Conservation (phyloP, 2,888 invertebrate species). For the Stegophylla sp. region DNA sequence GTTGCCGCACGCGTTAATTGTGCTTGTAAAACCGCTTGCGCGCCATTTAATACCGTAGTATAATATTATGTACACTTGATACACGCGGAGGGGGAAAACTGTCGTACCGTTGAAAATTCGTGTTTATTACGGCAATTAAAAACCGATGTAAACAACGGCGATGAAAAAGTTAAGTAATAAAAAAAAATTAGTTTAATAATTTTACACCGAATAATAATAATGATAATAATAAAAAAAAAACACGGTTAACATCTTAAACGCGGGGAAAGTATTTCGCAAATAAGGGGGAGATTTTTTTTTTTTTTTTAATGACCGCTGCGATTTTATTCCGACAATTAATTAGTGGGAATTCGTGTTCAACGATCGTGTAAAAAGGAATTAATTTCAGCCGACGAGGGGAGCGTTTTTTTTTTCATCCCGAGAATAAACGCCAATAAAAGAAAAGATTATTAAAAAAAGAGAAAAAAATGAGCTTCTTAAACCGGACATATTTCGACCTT, state of each 20-base stretch:
- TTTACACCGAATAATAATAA: conserved; percentile 37
- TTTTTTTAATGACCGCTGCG: conserved; percentile 47
- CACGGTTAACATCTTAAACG: conserved; percentile 19
- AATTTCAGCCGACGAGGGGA: conserved; percentile 46
- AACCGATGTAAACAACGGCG: conserved; percentile 39
- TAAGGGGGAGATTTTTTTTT: conserved; percentile 48
- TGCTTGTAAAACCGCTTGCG: conserved; percentile 43
- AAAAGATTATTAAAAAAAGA: conserved; percentile 40
- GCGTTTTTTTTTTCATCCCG: conserved; percentile 21
- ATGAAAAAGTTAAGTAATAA: conserved; percentile 24
- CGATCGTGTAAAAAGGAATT: conserved; percentile 52
- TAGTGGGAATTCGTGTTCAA: conserved; percentile 44
- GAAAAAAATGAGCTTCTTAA: conserved; percentile 39
- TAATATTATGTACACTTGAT: conserved; percentile 11
- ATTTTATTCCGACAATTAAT: conserved; percentile 49
- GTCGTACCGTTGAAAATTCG: conserved; percentile 46
- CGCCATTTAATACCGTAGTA: no score
- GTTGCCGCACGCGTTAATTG: conserved; percentile 49
- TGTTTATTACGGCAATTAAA: conserved; percentile 57
- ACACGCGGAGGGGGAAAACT: conserved; percentile 21
- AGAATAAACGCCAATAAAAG: conserved; percentile 5
- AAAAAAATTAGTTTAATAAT: conserved; percentile 34
- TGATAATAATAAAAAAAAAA: conserved; percentile 35
- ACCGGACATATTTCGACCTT: conserved; percentile 45
- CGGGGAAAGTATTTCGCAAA: conserved; percentile 31